These are phyloP conservation scores for Microcebus griseorufus DNA, from an alignment of 2,113 vertebrate genomes.

Conservation along the genomic window DNA sequence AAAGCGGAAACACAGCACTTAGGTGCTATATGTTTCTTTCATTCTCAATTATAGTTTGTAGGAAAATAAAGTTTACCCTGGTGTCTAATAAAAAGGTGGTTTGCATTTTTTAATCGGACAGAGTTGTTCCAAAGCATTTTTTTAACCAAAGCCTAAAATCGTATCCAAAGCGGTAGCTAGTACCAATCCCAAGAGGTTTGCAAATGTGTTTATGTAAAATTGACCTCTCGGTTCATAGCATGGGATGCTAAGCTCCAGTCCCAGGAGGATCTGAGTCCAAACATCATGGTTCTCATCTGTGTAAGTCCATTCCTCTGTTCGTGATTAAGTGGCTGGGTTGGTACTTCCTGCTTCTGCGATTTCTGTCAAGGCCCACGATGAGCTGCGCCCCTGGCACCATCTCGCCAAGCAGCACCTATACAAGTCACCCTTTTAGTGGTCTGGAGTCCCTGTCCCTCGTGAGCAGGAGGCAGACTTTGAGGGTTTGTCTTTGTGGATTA, in stretches of 20 bases:
- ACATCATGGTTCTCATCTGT: background rate
- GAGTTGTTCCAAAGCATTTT: constrained; percentile 66
- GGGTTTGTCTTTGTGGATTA: background rate
- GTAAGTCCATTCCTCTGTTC: background rate
- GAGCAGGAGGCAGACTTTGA: background rate
- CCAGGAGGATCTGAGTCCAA: background rate
- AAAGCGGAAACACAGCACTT: constrained; percentile 60
- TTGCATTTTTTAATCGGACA: constrained; percentile 54
- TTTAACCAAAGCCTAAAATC: constrained; percentile 32
- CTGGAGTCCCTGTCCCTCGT: background rate
- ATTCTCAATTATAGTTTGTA: constrained; percentile 12
- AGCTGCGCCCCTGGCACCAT: rapidly evolving
- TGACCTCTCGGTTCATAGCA: background rate
- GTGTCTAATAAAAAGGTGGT: constrained; percentile 42
- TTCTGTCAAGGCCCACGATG: background rate
- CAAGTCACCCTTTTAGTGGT: background rate
- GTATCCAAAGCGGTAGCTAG: background rate
- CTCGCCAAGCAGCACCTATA: background rate
- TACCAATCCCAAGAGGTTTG: background rate
- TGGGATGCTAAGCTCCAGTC: background rate
- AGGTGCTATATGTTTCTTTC: constrained; percentile 51
- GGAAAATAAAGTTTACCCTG: constrained; percentile 52
- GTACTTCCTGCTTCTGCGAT: rapidly evolving
- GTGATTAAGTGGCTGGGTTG: background rate
- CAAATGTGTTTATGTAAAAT: background rate